Base-by-base conservation (phyloP, 2,113 vertebrate species). In the Halcyon malimbica region DNA sequence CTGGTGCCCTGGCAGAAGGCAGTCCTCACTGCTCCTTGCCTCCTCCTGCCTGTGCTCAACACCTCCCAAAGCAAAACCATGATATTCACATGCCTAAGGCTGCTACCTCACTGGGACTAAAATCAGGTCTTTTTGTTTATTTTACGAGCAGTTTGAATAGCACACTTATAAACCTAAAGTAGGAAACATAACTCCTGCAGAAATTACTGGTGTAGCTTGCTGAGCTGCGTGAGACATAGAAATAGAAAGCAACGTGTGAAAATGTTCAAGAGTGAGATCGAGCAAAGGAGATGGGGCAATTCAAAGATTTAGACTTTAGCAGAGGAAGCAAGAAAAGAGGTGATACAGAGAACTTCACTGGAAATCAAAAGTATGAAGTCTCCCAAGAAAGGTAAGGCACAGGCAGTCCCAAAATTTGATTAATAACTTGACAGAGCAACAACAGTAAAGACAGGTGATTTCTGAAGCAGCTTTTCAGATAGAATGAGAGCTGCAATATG, bases 31-130 rank as follows among this genome's bases (percentile, higher is more conserved):
- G 64, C 64, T 81, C 64, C 4, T 51, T 20, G 8, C 19, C 26
- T 53, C 42, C 1, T 31, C 42, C 68, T 1, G n/a, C 41, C 37
- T 5, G 0, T 0, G 1, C 31, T 42, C 53, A 44, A 2, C 2
- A 0, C 39, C 64, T 81, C 29, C 62, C 21, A 56, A n/a, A 35
- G 70, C 67, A 94, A 73, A 88, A 31, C 24, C 31, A 5, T 1
- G 2, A 31, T 21, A 23, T 1, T 6, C 16, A 59, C 28, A 50
- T 4, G 5, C 20, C 60, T n/a, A 31, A 20, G 25, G 51, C 79
- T 60, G 59, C 79, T 35, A 25, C n/a, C 51, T 63, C 69, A 59
- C 6, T 3, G 3, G 33, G 17, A 82, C 10, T 87, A 75, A 19
- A 78, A 93, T 19, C 44, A 59, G 5, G 33, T 37, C 46, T 65